Evolutionary conservation across 2,888 invertebrate species (phyloP), one percentile per base, ranked within the genome.

Genomic region (Drosophila paracracens): DNA sequence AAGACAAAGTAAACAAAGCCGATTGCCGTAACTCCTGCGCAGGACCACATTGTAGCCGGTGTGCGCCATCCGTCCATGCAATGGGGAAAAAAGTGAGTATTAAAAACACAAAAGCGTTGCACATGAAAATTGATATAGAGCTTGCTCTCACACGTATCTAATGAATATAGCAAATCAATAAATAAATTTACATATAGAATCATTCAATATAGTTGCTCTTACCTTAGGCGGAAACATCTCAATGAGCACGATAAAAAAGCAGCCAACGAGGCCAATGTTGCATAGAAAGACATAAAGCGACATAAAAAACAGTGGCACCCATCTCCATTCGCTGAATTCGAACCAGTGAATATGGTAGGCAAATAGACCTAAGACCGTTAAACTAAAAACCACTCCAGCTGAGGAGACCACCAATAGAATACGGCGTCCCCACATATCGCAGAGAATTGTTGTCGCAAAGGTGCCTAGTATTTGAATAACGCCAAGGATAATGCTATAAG

Each of bases 191-290:
- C 18, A 18, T n/a, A 2, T 29, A 4, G 1, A 40, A 40, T 10
- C 6, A 43, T 40, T 27, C 2, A 18, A 46, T 10, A 25, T 43
- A 13, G 13, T 6, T 8, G 11, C 0, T 31, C 60, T 36, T 33
- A 93, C 93, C 87, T 92, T 93, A 1, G 83, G 68, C 0, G 93
- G 93, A 51, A 92, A 86, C n/a, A 92, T 81, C 76, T 93, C 93
- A 0, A 92, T 89, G 13, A 93, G 67, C 1, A 92, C 68, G 2
- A 92, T 89, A 70, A 92, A 91, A 50, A 91, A 91, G 27, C 93
- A 76, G 0, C 92, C 87, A 4, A 92, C 70, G 2, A 93, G 71
- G 0, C 93, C 93, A 25, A 92, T 77, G 16, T 91, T 92, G 1
- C 90, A 91, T 21, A 91, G 54, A 51, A 92, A 92, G 7, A 93